Evolutionary conservation across 2,797 vertebrate species (phyloP).

Genomic region (Diplodus sargus): DNA sequence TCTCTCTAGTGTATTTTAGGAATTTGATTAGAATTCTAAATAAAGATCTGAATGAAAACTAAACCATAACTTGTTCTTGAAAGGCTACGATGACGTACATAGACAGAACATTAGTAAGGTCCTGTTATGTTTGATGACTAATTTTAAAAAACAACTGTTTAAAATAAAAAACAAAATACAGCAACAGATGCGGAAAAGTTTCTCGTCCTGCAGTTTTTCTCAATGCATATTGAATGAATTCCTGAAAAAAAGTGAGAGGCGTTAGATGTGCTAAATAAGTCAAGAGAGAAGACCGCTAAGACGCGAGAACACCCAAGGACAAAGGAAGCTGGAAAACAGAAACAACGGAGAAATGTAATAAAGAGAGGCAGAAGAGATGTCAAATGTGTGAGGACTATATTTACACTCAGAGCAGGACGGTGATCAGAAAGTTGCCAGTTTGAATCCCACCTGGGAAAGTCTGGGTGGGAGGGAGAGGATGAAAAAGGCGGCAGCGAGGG

Average conservation of each 20-base stretch:
- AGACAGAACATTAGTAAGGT: background rate
- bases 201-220: conserved; percentile 23
- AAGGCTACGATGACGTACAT: background rate
- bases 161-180: background rate
- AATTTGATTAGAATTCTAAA: background rate
- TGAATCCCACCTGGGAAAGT: conserved; percentile 48
- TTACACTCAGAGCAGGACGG: conserved; percentile 29
- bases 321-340: conserved; percentile 6
- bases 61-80: background rate
- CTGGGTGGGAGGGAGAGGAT: conserved; percentile 20
- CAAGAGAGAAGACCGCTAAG: conserved; percentile 16
- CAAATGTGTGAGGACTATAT: conserved; percentile 12
- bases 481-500: conserved; percentile 33
- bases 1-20: background rate
- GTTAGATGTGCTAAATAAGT: conserved; percentile 54
- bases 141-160: conserved; percentile 1
- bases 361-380: background rate
- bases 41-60: background rate
- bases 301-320: conserved; percentile 8
- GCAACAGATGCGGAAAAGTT: background rate
- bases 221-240: conserved; percentile 53
- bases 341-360: conserved; percentile 1
- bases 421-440: conserved; percentile 50
- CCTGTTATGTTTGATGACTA: conserved; percentile 3
- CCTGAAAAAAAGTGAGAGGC: conserved; percentile 24